Evolutionary conservation across 2,113 vertebrate species (phyloP).

Genomic region (Cyanoramphus novaezelandiae): DNA sequence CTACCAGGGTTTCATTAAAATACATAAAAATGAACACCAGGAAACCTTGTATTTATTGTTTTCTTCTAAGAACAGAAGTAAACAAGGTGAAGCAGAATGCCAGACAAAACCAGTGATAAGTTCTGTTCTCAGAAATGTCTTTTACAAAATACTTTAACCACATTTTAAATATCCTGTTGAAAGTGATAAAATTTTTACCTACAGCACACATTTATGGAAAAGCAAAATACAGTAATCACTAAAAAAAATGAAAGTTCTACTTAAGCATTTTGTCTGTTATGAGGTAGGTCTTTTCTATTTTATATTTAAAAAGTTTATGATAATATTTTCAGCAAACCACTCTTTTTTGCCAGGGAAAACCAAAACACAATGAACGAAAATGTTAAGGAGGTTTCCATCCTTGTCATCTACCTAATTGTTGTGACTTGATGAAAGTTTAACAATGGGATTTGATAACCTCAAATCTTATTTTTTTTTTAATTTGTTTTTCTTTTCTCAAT

Average conservation of each 20-base stretch:
- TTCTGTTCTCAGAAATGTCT: background rate
- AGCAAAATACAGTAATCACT: background rate
- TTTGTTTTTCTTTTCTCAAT: background rate
- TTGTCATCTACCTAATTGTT: background rate
- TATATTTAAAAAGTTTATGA: background rate
- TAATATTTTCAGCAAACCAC: background rate
- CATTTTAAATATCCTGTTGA: background rate
- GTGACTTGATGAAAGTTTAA: background rate
- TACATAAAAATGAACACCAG: background rate
- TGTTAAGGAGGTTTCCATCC: rapidly evolving
- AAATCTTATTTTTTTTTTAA: background rate
- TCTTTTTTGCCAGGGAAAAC: background rate
- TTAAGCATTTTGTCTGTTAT: background rate
- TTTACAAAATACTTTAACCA: background rate
- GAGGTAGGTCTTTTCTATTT: rapidly evolving
- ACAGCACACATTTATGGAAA: background rate
- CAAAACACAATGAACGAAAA: background rate
- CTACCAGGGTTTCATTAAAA: background rate
- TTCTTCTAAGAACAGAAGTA: background rate
- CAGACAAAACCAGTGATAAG: background rate
- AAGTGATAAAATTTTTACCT: background rate
- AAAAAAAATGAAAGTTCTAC: rapidly evolving
- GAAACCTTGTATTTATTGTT: background rate
- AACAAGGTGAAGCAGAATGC: background rate
- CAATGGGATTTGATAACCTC: background rate